Conservation (phyloP, 2,113 vertebrate species). For the Pycnonotus jocosus region DNA sequence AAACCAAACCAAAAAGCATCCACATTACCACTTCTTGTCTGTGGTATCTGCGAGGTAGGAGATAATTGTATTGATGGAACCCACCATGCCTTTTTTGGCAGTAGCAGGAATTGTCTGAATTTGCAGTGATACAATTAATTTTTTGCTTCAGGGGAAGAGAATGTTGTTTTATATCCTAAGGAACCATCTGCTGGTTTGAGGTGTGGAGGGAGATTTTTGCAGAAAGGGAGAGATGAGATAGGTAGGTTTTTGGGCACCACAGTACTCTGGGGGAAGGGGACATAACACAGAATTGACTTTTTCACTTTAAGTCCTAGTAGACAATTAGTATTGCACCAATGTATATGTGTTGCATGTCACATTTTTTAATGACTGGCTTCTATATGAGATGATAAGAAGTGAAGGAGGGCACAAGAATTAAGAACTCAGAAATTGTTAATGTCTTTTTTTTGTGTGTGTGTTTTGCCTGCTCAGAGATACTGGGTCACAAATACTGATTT, state of each 20-base stretch:
- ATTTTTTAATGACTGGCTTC: background rate
- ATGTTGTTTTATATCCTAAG: background rate
- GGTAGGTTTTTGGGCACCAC: background rate
- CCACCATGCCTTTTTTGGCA: background rate
- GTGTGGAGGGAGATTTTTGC: background rate
- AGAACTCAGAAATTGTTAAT: background rate
- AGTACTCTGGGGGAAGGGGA: background rate
- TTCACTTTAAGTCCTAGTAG: background rate
- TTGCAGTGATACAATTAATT: background rate
- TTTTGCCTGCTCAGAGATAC: background rate
- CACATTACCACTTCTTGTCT: background rate
- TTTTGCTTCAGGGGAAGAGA: background rate
- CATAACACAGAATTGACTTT: background rate
- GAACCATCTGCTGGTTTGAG: background rate
- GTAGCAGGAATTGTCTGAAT: background rate
- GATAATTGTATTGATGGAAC: background rate
- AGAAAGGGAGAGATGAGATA: background rate
- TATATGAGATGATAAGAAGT: background rate
- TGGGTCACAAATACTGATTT: background rate
- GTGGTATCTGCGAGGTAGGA: background rate
- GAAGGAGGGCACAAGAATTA: background rate
- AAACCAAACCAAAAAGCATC: background rate
- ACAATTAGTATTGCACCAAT: background rate
- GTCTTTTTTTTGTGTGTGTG: background rate
- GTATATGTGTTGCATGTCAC: background rate